Percentiles rank a stretch among this genome's conserved stretches.
Evolutionary conservation across 2,888 invertebrate genomes (phyloP).

Genomic region (Coronaproctus castanopsis): DNA sequence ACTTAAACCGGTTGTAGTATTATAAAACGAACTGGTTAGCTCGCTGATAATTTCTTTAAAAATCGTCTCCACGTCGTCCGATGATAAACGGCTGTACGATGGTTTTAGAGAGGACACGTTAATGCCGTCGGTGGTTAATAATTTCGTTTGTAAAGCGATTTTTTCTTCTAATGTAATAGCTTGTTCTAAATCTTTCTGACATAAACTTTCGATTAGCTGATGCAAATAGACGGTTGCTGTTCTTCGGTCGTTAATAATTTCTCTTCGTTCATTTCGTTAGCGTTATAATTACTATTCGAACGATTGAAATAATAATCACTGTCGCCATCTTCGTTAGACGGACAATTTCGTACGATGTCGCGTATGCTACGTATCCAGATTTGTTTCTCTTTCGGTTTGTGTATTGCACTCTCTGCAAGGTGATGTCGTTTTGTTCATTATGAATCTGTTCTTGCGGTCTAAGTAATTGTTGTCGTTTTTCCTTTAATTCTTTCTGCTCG

Average conservation of each 20-base stretch:
- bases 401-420: conserved; percentile 74
- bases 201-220: conserved; percentile 65
- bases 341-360: no score
- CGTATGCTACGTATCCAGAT: conserved; percentile 84
- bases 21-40: conserved; percentile 50
- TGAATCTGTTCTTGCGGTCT: conserved; percentile 44
- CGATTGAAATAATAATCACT: no score
- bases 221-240: no score
- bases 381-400: conserved; percentile 70
- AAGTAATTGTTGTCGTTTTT: conserved; percentile 47
- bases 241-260: no score
- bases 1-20: conserved; percentile 55
- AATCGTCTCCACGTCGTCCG: conserved; percentile 52
- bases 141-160: conserved; percentile 57
- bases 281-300: no score
- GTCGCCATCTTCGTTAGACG: no score
- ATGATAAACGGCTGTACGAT: conserved; percentile 53
- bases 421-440: conserved; percentile 64
- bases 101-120: conserved; percentile 36
- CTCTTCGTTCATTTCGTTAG: no score
- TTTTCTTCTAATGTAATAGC: conserved; percentile 72
- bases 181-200: conserved; percentile 72
- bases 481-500: conserved; percentile 42
- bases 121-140: conserved; percentile 42
- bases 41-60: conserved; percentile 65